Base-by-base conservation (phyloP, 1,140 invertebrate genomes). In the Polyergus mexicanus region DNA sequence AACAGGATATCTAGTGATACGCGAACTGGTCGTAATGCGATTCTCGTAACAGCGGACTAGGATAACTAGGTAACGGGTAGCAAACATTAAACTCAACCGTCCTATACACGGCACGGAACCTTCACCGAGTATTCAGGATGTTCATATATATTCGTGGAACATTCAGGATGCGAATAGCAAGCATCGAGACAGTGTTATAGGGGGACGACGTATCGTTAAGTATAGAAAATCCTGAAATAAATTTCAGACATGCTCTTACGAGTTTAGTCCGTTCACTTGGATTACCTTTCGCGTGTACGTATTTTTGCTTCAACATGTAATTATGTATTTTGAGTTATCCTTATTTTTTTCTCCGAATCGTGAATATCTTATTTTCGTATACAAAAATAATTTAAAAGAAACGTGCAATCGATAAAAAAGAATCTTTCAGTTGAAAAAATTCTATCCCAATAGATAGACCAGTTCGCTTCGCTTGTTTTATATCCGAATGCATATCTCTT, bases 1-100 rank as follows among this genome's bases (percentile, higher is more conserved):
- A 90, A 88, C 86, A 90, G 89, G 89, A 90, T 90, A 85, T 87
- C 86, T 89, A 81, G 84, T 77, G 89, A 87, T 88, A 89, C 88
- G 62, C 32, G 91, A 83, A 92, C 92, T 92, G 90, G 93, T 93
- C 91, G 92, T 91, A 93, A 94, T 90, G 90, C 89, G 92, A 93
- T 93, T 90, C 89, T 87, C 88, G 87, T 93, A 93, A 93, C 92
- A 92, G 90, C 91, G 91, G 88, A 90, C 92, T 90, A 90, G 90
- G 86, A 93, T 93, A 93, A 94, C 93, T 93, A 88, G 93, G 93
- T 94, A 94, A 94, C 93, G 92, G 93, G 92, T 93, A 94, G 92
- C 90, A 92, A 91, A 88, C 87, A 90, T 90, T 93, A 93, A 94
- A 93, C 90, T 89, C 89, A 90, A 81, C 85, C 87, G 81, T 89